Evolutionary conservation across 2,888 invertebrate genomes (phyloP).

Genomic region (Neria commutata): DNA sequence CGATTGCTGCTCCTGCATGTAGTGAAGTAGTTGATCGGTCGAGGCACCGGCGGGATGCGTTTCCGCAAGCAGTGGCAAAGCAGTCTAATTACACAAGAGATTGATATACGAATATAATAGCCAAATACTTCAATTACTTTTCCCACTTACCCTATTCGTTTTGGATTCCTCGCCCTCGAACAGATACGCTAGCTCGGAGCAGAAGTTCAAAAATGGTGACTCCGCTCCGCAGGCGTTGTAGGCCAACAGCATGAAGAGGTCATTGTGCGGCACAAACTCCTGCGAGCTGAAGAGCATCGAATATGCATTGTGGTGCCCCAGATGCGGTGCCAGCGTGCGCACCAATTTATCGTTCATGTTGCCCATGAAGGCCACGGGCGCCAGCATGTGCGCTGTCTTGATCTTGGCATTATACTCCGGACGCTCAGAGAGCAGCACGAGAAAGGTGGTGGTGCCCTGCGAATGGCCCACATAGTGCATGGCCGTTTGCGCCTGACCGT

Average conservation of each 20-base stretch:
- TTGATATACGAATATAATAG: neutral
- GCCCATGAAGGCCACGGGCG: conserved; percentile 62
- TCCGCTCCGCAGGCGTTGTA: conserved; percentile 60
- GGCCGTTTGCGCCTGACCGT: conserved; percentile 37
- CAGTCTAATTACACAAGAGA: conserved; percentile 34
- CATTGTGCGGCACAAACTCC: conserved; percentile 69
- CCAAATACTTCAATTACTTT: neutral
- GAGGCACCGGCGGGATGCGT: conserved; percentile 51
- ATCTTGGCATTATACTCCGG: conserved; percentile 53
- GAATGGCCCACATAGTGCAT: conserved; percentile 56
- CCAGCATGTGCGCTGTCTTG: conserved; percentile 51
- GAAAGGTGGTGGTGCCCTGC: conserved; percentile 50
- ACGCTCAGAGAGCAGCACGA: conserved; percentile 42
- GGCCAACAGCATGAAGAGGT: conserved; percentile 62
- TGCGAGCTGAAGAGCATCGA: conserved; percentile 47
- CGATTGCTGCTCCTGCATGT: conserved; percentile 45
- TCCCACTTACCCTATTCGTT: conserved; percentile 33
- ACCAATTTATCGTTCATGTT: conserved; percentile 63
- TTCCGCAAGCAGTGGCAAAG: conserved; percentile 30
- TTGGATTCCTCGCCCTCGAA: conserved; percentile 54
- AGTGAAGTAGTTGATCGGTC: conserved; percentile 50
- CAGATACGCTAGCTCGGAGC: conserved; percentile 66
- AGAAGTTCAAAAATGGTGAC: conserved; percentile 57
- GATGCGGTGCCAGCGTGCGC: conserved; percentile 55
- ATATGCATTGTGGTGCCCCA: conserved; percentile 39